Evolutionary conservation across 2,888 invertebrate species (phyloP).

Genomic region (Ormyrus pomaceus): DNA sequence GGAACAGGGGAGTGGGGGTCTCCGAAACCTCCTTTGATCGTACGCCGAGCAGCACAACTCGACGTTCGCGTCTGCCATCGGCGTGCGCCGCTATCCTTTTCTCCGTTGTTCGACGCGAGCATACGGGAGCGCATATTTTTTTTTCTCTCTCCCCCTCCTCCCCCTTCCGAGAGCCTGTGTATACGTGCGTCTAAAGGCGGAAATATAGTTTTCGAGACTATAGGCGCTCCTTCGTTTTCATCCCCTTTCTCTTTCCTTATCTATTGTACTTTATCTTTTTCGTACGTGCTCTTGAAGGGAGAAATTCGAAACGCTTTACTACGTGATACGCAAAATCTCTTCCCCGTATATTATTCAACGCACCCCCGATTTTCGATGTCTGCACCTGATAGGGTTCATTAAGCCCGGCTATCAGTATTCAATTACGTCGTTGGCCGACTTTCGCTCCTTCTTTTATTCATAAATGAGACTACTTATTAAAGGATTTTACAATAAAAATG

Average conservation of each 20-base stretch:
- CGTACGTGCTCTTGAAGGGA: background rate
- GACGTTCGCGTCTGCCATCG: background rate
- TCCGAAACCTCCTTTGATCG: background rate
- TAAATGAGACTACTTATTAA: too few species aligned
- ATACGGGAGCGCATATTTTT: background rate
- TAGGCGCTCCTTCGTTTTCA: too few species aligned
- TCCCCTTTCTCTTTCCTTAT: background rate
- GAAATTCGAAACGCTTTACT: background rate
- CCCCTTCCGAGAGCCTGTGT: too few species aligned
- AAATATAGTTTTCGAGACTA: conserved; percentile 24
- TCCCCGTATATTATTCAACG: background rate
- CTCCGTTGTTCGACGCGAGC: conserved; percentile 1
- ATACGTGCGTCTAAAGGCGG: conserved; percentile 1
- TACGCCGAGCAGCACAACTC: conserved; percentile 4
- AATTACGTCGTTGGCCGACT: too few species aligned
- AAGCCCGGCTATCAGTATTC: background rate
- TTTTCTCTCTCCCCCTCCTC: background rate
- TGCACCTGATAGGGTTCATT: background rate
- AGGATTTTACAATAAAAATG: too few species aligned
- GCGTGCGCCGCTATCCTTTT: background rate
- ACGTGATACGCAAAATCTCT: background rate
- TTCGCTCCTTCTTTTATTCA: too few species aligned
- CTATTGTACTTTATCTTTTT: conserved; percentile 1
- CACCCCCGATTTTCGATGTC: background rate
- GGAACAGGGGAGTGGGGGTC: background rate